phyloP scores from a whole-genome alignment of 2,797 vertebrate species.

The Aldrovandia affinis region DNA sequence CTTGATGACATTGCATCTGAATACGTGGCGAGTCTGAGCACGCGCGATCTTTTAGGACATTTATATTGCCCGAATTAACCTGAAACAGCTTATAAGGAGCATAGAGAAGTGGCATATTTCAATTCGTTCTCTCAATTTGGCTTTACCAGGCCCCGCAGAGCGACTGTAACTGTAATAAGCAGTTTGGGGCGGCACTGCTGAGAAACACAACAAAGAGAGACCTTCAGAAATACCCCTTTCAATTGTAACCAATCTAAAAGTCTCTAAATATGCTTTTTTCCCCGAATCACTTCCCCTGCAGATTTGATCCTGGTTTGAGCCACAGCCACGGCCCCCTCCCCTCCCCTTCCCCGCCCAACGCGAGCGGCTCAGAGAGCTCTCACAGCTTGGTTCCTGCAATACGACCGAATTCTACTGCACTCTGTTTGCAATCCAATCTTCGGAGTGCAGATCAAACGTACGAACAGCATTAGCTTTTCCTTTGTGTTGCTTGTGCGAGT shows the following conservation, averaged over 20 bases:
- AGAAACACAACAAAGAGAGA: background rate
- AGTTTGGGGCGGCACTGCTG: background rate
- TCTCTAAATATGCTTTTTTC: background rate
- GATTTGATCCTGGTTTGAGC: background rate
- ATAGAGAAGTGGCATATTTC: too few species aligned
- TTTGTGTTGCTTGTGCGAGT: background rate
- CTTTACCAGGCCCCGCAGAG: background rate
- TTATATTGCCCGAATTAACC: too few species aligned
- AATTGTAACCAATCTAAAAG: background rate
- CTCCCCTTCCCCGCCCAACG: too few species aligned
- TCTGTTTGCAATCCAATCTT: slow-evolving; percentile 58
- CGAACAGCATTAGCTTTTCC: background rate
- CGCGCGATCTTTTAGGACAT: background rate
- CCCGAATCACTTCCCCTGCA: background rate
- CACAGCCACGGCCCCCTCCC: too few species aligned
- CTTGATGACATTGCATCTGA: background rate
- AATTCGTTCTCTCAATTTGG: background rate
- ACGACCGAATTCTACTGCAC: slow-evolving; percentile 34
- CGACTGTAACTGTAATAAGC: background rate
- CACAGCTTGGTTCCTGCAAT: slow-evolving; percentile 38
- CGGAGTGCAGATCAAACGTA: slow-evolving; percentile 36
- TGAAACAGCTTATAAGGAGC: too few species aligned
- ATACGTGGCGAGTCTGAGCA: background rate
- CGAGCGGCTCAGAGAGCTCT: slow-evolving; percentile 32
- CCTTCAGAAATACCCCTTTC: background rate